A percentile compares a stretch with the other conserved stretches of the same genome.
These are phyloP conservation scores for Cichlasoma orientale DNA, from an alignment of 2,797 vertebrate species.

Conservation along the genomic window DNA sequence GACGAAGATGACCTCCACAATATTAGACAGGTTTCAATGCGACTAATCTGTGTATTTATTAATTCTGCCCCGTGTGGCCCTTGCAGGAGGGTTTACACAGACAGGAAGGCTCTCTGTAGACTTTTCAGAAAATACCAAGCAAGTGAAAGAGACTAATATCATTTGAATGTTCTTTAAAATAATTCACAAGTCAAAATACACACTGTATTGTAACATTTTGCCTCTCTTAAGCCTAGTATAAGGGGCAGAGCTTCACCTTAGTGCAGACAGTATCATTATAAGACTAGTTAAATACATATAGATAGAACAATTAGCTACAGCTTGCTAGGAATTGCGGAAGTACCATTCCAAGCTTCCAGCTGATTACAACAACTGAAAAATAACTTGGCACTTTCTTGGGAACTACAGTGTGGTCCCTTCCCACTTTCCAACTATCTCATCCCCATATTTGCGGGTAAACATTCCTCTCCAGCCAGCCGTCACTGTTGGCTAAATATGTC, in stretches of 20 bases:
- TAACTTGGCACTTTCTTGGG: not conserved
- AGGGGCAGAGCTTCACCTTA: too few relatives aligned
- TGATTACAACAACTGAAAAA: constrained; percentile 9
- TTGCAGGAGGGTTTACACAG: not conserved
- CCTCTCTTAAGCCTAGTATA: too few relatives aligned
- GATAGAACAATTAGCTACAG: too few relatives aligned
- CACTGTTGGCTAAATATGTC: constrained; percentile 53
- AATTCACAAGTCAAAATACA: not conserved
- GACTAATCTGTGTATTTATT: too few relatives aligned
- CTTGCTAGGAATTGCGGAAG: too few relatives aligned
- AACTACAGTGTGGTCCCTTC: not conserved
- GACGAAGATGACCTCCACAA: too few relatives aligned
- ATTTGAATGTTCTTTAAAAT: not conserved
- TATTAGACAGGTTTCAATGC: too few relatives aligned
- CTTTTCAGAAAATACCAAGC: not conserved
- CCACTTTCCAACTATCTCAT: not conserved
- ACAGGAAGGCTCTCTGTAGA: not conserved
- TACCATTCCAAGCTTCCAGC: not conserved
- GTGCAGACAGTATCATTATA: too few relatives aligned
- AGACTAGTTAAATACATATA: too few relatives aligned
- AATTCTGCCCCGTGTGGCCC: not conserved
- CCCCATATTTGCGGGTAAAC: constrained; percentile 22
- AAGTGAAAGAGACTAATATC: not conserved
- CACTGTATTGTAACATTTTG: too few relatives aligned
- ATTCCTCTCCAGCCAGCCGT: constrained; percentile 2